phyloP scores from a whole-genome alignment of 2,113 vertebrate species.

The Pluvialis apricaria region DNA sequence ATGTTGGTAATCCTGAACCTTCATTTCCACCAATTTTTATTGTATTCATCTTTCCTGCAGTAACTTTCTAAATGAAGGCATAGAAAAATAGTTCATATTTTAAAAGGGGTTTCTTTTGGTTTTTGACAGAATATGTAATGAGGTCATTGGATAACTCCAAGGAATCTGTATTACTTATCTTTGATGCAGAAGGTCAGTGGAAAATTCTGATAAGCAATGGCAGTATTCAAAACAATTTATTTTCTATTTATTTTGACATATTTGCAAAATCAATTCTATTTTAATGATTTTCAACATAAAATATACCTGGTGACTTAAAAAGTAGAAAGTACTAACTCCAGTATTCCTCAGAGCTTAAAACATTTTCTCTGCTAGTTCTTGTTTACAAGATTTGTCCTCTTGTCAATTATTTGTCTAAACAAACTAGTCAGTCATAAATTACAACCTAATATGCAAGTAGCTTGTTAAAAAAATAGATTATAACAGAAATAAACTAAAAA shows the following conservation, averaged over 20 bases:
- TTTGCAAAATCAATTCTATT: neutral
- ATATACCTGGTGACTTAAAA: neutral
- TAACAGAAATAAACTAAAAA: neutral
- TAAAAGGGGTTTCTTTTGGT: fast-evolving
- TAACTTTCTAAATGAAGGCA: neutral
- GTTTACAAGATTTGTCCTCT: neutral
- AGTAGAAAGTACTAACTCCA: neutral
- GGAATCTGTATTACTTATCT: neutral
- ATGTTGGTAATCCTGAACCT: neutral
- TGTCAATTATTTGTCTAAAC: neutral
- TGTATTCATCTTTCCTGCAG: neutral
- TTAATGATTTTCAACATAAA: neutral
- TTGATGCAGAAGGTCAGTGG: neutral
- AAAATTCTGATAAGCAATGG: neutral
- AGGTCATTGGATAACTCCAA: neutral
- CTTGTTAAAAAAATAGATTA: neutral
- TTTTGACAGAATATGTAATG: neutral
- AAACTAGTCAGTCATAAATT: neutral
- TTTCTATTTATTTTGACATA: neutral
- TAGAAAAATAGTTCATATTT: neutral
- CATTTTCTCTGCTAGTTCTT: neutral
- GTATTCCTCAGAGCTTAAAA: neutral
- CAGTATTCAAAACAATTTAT: neutral
- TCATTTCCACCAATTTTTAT: neutral
- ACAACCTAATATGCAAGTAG: neutral